Percentiles rank a stretch among this genome's conserved stretches.
Evolutionary conservation across 1,140 invertebrate genomes (phyloP).

Genomic region (Hormaphis cornu): DNA sequence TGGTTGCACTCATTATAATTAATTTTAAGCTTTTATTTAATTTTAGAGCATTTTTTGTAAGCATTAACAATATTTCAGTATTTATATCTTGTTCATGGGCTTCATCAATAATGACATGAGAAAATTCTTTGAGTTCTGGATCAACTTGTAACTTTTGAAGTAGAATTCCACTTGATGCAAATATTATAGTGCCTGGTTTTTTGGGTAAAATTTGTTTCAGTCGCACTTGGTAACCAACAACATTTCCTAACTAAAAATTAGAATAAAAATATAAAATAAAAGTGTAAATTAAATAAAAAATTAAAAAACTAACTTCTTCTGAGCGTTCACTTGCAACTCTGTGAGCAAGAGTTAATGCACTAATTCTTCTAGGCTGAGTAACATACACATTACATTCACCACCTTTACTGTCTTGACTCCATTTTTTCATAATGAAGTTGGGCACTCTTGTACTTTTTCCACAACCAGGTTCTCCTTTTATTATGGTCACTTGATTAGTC

Average conservation of each 20-base stretch:
- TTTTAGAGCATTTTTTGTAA: constrained; percentile 69
- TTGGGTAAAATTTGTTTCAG: constrained; percentile 48
- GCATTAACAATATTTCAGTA: constrained; percentile 67
- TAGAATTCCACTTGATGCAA: constrained; percentile 70
- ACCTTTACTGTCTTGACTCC: constrained; percentile 54
- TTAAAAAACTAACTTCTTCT: constrained; percentile 55
- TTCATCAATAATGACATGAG: constrained; percentile 70
- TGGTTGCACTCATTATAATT: constrained; percentile 84
- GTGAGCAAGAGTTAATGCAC: constrained; percentile 77
- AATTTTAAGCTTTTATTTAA: constrained; percentile 67
- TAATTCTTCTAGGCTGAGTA: constrained; percentile 85
- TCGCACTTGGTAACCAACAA: constrained; percentile 71
- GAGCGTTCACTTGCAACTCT: constrained; percentile 73
- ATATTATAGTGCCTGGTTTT: constrained; percentile 65
- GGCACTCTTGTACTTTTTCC: constrained; percentile 67
- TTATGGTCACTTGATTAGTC: constrained; percentile 41
- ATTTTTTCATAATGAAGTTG: constrained; percentile 61
- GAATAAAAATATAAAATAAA: background rate
- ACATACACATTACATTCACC: constrained; percentile 72
- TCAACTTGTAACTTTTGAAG: constrained; percentile 60
- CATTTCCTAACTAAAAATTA: constrained; percentile 34
- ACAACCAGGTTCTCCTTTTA: constrained; percentile 45
- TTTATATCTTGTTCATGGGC: constrained; percentile 70
- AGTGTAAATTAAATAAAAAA: background rate
- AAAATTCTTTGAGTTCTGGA: constrained; percentile 53